These are phyloP conservation scores for Pica pica DNA, from an alignment of 2,113 vertebrate species.

Conservation along the genomic window DNA sequence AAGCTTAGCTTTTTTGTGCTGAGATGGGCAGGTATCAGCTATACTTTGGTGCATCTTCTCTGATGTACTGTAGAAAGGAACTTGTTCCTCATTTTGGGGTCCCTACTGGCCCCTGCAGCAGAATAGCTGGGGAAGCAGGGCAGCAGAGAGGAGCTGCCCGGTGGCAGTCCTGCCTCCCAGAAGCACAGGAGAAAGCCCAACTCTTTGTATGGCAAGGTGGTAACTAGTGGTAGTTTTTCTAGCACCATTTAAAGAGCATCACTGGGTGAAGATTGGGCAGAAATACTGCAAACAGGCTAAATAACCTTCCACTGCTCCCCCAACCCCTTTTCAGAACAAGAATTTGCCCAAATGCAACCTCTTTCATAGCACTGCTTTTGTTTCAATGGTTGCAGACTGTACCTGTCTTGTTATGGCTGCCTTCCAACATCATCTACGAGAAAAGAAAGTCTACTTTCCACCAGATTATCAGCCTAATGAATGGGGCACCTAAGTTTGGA, in stretches of 20 bases:
- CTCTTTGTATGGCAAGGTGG: neutral
- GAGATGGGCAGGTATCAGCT: neutral
- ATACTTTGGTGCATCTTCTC: neutral
- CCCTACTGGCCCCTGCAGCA: neutral
- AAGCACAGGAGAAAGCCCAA: neutral
- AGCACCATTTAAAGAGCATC: neutral
- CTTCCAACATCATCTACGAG: neutral
- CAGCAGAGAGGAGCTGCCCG: accelerated
- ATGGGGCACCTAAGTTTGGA: neutral
- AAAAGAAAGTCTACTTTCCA: neutral
- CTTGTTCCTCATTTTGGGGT: neutral
- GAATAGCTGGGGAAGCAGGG: neutral
- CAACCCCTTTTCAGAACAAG: neutral
- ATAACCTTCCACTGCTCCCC: neutral
- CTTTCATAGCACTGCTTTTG: neutral
- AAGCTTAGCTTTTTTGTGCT: neutral
- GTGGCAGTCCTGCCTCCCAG: neutral
- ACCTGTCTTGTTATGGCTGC: neutral
- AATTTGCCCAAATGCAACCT: neutral
- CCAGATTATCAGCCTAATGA: neutral
- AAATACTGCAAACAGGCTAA: neutral
- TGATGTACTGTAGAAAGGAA: neutral
- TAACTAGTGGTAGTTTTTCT: neutral
- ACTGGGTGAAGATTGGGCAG: neutral
- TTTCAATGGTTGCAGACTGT: neutral